phyloP scores from a whole-genome alignment of 92 coral and sea anemone species.

The Parazoanthus swiftii region DNA sequence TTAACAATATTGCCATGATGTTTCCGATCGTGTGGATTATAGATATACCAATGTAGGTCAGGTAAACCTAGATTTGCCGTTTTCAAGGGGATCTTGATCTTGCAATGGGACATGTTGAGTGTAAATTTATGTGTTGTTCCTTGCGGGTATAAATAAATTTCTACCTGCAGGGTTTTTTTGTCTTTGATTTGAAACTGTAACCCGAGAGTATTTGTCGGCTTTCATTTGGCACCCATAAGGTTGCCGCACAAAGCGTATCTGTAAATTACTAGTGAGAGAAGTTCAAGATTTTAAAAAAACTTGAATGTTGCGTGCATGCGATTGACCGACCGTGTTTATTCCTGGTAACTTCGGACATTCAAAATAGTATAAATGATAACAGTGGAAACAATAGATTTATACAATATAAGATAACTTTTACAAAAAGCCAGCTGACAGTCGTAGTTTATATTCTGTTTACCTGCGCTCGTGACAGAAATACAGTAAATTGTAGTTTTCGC shows the following conservation, averaged over 20 bases:
- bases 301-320: background rate
- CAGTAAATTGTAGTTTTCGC: background rate
- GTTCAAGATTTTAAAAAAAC: background rate
- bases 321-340: background rate
- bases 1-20: background rate
- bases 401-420: background rate
- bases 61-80: background rate
- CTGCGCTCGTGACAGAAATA: background rate
- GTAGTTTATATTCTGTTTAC: background rate
- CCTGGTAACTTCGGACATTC: background rate
- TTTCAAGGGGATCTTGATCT: slow-evolving; percentile 5
- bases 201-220: background rate
- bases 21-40: background rate
- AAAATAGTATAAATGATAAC: background rate
- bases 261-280: background rate
- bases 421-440: background rate
- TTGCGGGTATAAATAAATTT: background rate
- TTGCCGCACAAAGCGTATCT: background rate
- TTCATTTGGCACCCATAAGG: too few relatives aligned
- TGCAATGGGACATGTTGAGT: slow-evolving; percentile 13
- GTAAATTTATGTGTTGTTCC: background rate
- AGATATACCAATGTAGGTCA: background rate
- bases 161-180: background rate
- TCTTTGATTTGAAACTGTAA: background rate
- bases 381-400: background rate